Base-by-base conservation (phyloP, 2,113 vertebrate species). In the Dinomys branickii region DNA sequence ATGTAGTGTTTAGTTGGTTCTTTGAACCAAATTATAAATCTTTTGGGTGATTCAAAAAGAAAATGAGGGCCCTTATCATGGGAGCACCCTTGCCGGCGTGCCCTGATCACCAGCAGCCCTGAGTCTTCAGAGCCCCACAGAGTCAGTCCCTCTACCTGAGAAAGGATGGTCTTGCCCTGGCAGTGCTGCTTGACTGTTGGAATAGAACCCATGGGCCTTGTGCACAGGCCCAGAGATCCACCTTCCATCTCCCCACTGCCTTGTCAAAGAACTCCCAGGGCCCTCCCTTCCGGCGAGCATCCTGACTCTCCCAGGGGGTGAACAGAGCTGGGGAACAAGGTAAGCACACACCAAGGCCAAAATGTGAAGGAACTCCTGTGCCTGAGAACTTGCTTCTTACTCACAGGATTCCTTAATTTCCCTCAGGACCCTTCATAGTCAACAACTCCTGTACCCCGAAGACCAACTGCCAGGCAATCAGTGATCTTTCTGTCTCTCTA, bases 1-100 rank as follows among this genome's bases (percentile, higher is more conserved):
- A 73, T n/a, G 24, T 7, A 78, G 22, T 89, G 77, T 54, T 67
- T 86, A 33, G 14, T 88, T 96, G 95, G 6, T 91, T 89, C 81
- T 90, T 77, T 94, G 54, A 95, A 52, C 22, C 16, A 90, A 94
- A 88, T 71, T 52, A 77, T 58, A 58, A 41, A 58, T 65, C 81
- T 84, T 87, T 69, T 3, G 59, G 35, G 44, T 69, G 81, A 81
- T 12, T 63, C 52, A 47, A 56, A 85, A 85, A 59, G 30, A 94
- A 61, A 82, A 78, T 61, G 1, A 90, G 44, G 90, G n/a, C 38
- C 52, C 56, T 50, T 50, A 3, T 73, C n/a, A 3, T 38, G 5
- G 61, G 75, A 22, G 19, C 35, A 3, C 22, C 19, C 88, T 82
- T 85, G 44, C 67, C 61, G 58, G 38, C 22, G 1, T 38, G 14